A percentile compares a stretch with the other conserved stretches of the same genome.
Evolutionary conservation across 1,140 invertebrate genomes (phyloP).

Genomic region (Drosophila prosaltans): DNA sequence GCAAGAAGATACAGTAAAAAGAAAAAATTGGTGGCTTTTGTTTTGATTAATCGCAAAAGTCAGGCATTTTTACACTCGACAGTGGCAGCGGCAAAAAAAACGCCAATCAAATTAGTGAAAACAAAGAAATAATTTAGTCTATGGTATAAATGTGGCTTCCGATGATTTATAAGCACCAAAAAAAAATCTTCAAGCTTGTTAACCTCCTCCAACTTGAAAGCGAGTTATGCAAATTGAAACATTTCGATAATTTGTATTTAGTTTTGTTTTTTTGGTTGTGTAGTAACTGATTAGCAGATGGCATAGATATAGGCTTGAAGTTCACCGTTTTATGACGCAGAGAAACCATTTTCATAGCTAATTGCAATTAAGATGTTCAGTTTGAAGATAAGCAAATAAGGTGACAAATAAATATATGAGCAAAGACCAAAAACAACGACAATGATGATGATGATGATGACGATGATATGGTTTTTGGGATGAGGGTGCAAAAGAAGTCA

Average conservation of each 20-base stretch:
- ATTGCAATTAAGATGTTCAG: slow-evolving; percentile 74
- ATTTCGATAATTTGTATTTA: slow-evolving; percentile 61
- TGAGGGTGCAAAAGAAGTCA: slow-evolving; percentile 2
- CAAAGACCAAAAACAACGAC: neutral
- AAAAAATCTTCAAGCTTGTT: slow-evolving; percentile 50
- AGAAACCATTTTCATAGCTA: slow-evolving; percentile 69
- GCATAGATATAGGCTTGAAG: slow-evolving; percentile 45
- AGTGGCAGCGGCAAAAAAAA: slow-evolving; percentile 20
- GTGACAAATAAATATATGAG: slow-evolving; percentile 69
- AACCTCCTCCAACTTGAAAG: slow-evolving; percentile 41
- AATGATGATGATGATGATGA: neutral
- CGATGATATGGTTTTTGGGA: neutral
- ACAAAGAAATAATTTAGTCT: slow-evolving; percentile 67
- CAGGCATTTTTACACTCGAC: slow-evolving; percentile 58
- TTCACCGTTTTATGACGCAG: slow-evolving; percentile 48
- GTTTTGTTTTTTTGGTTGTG: slow-evolving; percentile 30
- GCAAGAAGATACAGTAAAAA: slow-evolving; percentile 29
- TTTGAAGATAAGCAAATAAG: slow-evolving; percentile 55
- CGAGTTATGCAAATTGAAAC: slow-evolving; percentile 66
- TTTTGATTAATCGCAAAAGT: slow-evolving; percentile 64
- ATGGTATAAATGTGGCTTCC: neutral
- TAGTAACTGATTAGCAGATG: slow-evolving; percentile 71
- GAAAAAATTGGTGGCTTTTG: slow-evolving; percentile 22
- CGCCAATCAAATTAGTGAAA: slow-evolving; percentile 68
- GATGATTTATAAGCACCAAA: slow-evolving; percentile 58